Base-by-base conservation (phyloP, 2,113 vertebrate species). In the Cygnus atratus region DNA sequence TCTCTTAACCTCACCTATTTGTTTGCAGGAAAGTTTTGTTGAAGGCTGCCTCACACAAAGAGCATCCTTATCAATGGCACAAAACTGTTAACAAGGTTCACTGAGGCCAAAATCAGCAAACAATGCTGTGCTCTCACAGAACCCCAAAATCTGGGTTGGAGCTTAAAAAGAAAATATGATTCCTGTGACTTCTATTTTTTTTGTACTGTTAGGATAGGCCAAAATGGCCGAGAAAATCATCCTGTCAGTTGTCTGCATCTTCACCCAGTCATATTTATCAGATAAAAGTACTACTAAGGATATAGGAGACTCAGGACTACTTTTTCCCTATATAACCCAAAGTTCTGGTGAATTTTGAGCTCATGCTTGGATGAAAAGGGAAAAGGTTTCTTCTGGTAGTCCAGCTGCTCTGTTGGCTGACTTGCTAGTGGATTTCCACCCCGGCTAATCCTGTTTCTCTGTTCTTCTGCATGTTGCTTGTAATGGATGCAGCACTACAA, bases 391-490 rank as follows among this genome's bases (percentile, higher is more conserved):
- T 22, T 77, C 70, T 25, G 35, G 15, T 10, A 55, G n/a, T 58
- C 21, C 31, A 7, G 5, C 43, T 1, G 2, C 33, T 0, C 0
- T 39, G 50, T 26, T 66, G 28, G 46, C 48, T 84, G 44, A 35
- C 31, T 74, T 67, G 41, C 14, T 50, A 50, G 21, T 44, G 16
- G 25, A 25, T 66, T 86, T 76, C 55, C 50, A 17, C 16, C 10
- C 20, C 61, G 35, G 20, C 21, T 50, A 44, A 76, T 72, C 21
- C 21, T 5, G 0, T 44, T 31, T 39, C n/a, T 70, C 0, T 0
- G 8, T 8, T 81, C 15, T 84, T 79, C 68, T 50, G 24, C 33
- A 29, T 1, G 0, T 55, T 68, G 44, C 11, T 11, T 55, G 3
- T 65, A 55, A 35, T 58, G 39, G 54, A 10, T 54, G 41, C 12